phyloP scores from a whole-genome alignment of 1,140 invertebrate genomes.

The Drosophila ercepeae region DNA sequence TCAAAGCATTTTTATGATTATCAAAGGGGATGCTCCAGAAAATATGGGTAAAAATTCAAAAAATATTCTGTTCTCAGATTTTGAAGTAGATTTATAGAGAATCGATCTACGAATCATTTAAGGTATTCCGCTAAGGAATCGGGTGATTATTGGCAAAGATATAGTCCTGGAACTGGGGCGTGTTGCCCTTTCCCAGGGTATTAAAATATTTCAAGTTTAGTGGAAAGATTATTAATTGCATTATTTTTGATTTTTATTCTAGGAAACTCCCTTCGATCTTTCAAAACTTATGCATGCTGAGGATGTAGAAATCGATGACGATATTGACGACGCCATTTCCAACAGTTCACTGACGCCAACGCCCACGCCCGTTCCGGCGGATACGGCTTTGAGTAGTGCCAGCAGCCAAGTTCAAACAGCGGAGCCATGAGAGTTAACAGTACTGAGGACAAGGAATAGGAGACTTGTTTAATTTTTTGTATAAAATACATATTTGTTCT shows the following conservation, averaged over 20 bases:
- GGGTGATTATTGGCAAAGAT: too few species aligned
- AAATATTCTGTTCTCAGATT: too few species aligned
- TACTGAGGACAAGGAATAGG: slow-evolving; percentile 33
- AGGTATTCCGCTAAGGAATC: too few species aligned
- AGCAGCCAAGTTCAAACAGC: slow-evolving; percentile 20
- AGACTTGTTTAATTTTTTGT: slow-evolving; percentile 39
- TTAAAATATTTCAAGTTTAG: background rate
- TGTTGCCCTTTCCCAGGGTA: too few species aligned
- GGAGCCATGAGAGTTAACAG: slow-evolving; percentile 27
- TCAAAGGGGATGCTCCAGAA: too few species aligned
- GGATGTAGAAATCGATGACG: slow-evolving; percentile 75
- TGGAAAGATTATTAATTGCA: background rate
- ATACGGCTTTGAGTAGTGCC: slow-evolving; percentile 9
- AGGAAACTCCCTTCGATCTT: slow-evolving; percentile 78
- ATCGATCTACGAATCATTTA: too few species aligned
- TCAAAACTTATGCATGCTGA: slow-evolving; percentile 68
- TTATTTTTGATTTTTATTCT: background rate
- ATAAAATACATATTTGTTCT: slow-evolving; percentile 53
- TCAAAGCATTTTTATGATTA: too few species aligned
- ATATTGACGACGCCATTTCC: slow-evolving; percentile 70
- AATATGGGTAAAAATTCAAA: too few species aligned
- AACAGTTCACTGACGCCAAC: slow-evolving; percentile 73
- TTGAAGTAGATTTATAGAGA: too few species aligned
- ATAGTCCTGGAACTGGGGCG: too few species aligned
- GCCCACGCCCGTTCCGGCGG: slow-evolving; percentile 58